A percentile compares a stretch with the other conserved stretches of the same genome.
phyloP scores from a whole-genome alignment of 2,797 vertebrate genomes.

The Saguinus oedipus region DNA sequence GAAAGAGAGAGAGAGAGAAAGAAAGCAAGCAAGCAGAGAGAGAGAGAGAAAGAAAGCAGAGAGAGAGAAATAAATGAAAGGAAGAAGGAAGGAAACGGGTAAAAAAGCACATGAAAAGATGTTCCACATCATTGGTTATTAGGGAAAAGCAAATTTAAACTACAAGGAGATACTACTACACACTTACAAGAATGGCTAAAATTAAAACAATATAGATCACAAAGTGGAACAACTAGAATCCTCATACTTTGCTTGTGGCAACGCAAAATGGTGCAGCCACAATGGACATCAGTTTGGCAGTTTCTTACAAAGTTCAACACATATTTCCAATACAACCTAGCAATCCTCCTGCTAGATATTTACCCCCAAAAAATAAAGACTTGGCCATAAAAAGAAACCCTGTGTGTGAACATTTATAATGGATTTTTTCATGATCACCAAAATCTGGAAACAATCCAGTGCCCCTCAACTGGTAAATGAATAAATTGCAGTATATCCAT shows the following conservation, averaged over 20 bases:
- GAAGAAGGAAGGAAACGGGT: neutral
- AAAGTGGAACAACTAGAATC: neutral
- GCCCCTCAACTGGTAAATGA: neutral
- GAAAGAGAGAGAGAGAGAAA: neutral
- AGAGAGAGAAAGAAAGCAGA: neutral
- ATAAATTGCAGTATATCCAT: neutral
- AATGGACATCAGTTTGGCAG: neutral
- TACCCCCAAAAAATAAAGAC: neutral
- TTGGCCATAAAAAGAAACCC: neutral
- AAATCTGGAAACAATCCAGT: neutral
- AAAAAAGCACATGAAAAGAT: neutral
- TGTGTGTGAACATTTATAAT: neutral
- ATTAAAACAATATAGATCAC: neutral
- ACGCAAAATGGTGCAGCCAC: neutral
- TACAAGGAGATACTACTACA: neutral
- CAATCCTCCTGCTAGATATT: neutral
- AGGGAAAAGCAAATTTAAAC: conserved; percentile 9
- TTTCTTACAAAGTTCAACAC: conserved; percentile 27
- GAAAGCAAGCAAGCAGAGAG: neutral
- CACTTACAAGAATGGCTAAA: neutral
- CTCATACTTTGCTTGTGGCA: neutral
- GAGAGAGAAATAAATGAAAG: neutral
- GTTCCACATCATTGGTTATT: neutral
- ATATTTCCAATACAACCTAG: neutral
- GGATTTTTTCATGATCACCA: neutral